Base-by-base conservation (phyloP, 2,888 invertebrate genomes). In the Anodontia alba region DNA sequence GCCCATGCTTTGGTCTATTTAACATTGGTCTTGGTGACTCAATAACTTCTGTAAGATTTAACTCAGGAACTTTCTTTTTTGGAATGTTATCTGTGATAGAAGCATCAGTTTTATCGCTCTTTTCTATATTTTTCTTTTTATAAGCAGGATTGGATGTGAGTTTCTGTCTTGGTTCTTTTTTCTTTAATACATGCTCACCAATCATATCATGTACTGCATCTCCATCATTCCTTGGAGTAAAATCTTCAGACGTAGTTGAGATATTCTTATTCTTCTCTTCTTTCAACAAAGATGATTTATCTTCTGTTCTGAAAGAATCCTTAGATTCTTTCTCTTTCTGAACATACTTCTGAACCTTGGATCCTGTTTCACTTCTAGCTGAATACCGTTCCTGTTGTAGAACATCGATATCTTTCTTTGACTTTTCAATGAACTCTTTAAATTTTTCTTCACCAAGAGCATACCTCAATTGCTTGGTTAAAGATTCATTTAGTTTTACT, bases 381-480 rank as follows among this genome's bases (percentile, higher is more conserved):
- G 81, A 81, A 38, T 62, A 57, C 26, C 82, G 76, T 51, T 82
- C 76, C 33, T 84, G 76, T 54, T 90, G 84, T 15, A 91, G 76
- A 62, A 86, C 80, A 78, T 86, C 89, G n/a, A 89, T 86, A 67
- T 90, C 90, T 69, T 80, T 83, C 73, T 84, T 82, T 33, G 90
- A 85, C 78, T 89, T 90, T 71, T 85, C 78, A 15, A 90, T 54
- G 76, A 90, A 89, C 80, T 89, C 88, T 38, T 89, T 78, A 80
- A 89, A 90, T 70, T 89, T 92, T 66, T 86, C 82, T 75, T 87
- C 89, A 26, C 89, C 88, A 20, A 90, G 71, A 36, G 88, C 74
- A 70, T 70, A 76, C 74, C 83, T 87, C 7, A 89, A 76, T 23
- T 87, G 87, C n/a, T 83, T 83, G 36, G 84, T 80, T 26, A 83